Base-by-base conservation (phyloP, 2,113 vertebrate species). In the Nannobrachium achirus region DNA sequence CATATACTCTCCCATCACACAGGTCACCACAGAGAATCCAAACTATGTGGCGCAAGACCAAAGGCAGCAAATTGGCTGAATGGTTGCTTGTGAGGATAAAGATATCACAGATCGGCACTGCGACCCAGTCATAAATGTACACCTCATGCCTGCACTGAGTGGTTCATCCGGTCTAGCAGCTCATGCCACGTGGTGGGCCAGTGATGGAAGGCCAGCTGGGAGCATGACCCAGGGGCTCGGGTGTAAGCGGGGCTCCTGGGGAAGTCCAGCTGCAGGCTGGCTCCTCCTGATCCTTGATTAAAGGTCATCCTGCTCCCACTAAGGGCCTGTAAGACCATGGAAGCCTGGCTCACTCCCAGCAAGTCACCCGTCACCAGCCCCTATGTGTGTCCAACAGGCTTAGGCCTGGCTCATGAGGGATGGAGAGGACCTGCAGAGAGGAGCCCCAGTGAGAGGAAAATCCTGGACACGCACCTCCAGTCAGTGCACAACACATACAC, bases 301-400 rank as follows among this genome's bases (percentile, higher is more conserved):
- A 91, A 89, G 82, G 90, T 92, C 90, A 92, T 88, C 88, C 79
- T 46, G 51, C 61, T 78, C 70, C 75, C 78, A 89, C 81, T 88
- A 86, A 89, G 85, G 87, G 83, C 82, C 88, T 89, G 84, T 91
- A 90, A 92, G 84, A 89, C 85, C 72, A 70, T 77, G 80, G 79
- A 79, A 89, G 80, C 76, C 71, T 39, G 60, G 79, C 71, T 77
- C 73, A 62, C 80, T 81, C 82, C 79, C 60, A 63, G 84, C 81
- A 81, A 84, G 85, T 80, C 75, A 69, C 78, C 85, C 63, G 13
- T 86, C 73, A 71, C 74, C 76, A 9, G 49, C 68, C 85, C 81
- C 70, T 6, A 90, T 92, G 91, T 92, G 93, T 93, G 90, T 93
- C 92, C 93, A 92, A 93, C 89, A 92, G 87, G 93, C 92, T 92